Evolutionary conservation across 2,888 invertebrate species (phyloP).

Genomic region (Heliconius cydno): DNA sequence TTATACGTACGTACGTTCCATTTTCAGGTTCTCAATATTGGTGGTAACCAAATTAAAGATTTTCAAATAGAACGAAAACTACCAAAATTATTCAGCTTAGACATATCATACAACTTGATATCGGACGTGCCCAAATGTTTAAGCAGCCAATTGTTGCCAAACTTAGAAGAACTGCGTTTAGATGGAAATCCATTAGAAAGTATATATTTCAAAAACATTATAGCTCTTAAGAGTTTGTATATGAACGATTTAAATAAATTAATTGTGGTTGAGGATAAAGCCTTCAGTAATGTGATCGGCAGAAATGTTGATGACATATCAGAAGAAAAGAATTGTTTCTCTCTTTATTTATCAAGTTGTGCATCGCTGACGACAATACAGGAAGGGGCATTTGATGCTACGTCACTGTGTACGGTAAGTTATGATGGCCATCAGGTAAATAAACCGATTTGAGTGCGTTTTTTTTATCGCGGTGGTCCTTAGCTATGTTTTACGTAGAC

Average conservation of each 20-base stretch:
- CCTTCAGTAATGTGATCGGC: constrained; percentile 78
- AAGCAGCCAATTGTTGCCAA: constrained; percentile 72
- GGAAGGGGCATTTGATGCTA: constrained; percentile 76
- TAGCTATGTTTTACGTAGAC: no score
- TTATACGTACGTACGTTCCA: neutral
- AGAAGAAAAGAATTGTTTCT: constrained; percentile 68
- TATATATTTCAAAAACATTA: constrained; percentile 76
- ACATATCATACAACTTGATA: constrained; percentile 80
- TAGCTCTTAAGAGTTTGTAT: constrained; percentile 72
- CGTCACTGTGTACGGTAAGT: constrained; percentile 81
- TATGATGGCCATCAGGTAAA: neutral
- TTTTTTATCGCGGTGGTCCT: no score
- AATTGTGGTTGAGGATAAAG: constrained; percentile 68
- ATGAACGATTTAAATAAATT: constrained; percentile 71
- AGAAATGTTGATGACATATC: constrained; percentile 59
- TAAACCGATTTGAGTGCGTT: no score
- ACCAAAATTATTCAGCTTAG: constrained; percentile 72
- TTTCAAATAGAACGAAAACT: constrained; percentile 73
- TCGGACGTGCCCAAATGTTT: constrained; percentile 73
- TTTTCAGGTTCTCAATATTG: constrained; percentile 75
- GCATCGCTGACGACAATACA: constrained; percentile 68
- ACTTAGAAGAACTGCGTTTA: constrained; percentile 75
- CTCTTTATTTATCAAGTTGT: constrained; percentile 77
- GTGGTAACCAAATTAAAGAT: constrained; percentile 75
- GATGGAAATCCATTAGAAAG: constrained; percentile 80